A percentile compares a stretch with the other conserved stretches of the same genome.
Evolutionary conservation across 1,140 invertebrate species (phyloP).

Genomic region (Riptortus pedestris): DNA sequence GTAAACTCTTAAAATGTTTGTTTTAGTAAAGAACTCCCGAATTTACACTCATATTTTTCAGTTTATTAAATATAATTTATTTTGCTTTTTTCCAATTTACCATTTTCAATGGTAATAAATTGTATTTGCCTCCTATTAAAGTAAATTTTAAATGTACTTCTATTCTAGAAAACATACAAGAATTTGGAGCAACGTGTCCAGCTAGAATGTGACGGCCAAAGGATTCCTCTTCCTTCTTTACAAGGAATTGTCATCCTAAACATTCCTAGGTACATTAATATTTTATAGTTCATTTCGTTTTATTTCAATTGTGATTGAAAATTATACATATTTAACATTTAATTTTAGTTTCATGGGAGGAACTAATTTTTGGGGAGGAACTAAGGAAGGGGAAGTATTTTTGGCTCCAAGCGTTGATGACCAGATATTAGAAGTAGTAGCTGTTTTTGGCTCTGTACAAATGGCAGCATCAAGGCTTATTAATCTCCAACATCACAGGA

Average conservation of each 20-base stretch:
- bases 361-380: slow-evolving; percentile 96
- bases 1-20: too few species aligned
- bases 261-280: slow-evolving; percentile 68
- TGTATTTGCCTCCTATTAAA: too few species aligned
- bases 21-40: too few species aligned
- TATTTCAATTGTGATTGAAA: not conserved
- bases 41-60: too few species aligned
- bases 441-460: slow-evolving; percentile 91
- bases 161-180: slow-evolving; percentile 74
- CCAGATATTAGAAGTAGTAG: slow-evolving; percentile 86
- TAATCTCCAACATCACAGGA: slow-evolving; percentile 91
- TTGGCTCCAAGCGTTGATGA: slow-evolving; percentile 84
- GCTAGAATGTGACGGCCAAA: slow-evolving; percentile 82
- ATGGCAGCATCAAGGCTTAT: slow-evolving; percentile 91
- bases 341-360: slow-evolving; percentile 83
- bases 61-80: too few species aligned
- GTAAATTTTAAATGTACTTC: too few species aligned
- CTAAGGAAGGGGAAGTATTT: slow-evolving; percentile 78
- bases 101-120: too few species aligned
- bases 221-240: slow-evolving; percentile 81
- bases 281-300: too few species aligned
- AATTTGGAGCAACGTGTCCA: slow-evolving; percentile 92
- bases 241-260: slow-evolving; percentile 96
- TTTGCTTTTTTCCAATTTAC: too few species aligned
- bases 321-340: not conserved